These are phyloP conservation scores for Cantharis nigra DNA, from an alignment of 2,888 invertebrate species.

Conservation along the genomic window DNA sequence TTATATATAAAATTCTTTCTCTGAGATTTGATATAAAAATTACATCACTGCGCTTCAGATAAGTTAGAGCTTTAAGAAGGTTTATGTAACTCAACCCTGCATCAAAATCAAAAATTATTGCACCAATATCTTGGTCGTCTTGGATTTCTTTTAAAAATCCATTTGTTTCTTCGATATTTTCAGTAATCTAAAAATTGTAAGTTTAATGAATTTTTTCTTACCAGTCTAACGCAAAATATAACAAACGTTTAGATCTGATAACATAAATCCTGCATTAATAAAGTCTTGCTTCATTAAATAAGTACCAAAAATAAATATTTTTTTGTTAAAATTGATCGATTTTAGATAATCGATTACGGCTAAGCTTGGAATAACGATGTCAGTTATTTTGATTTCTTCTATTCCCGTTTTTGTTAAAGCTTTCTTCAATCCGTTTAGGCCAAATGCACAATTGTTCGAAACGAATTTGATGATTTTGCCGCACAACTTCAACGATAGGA, in stretches of 20 bases:
- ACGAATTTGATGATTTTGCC: conserved; percentile 55
- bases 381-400: conserved; percentile 44
- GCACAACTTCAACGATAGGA: conserved; percentile 55
- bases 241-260: conserved; percentile 57
- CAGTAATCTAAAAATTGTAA: background rate
- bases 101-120: conserved; percentile 63
- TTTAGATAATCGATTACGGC: conserved; percentile 62
- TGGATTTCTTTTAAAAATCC: background rate
- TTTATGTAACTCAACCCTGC: conserved; percentile 58
- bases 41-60: conserved; percentile 59
- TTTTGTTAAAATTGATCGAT: conserved; percentile 58
- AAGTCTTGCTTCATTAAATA: conserved; percentile 52
- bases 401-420: conserved; percentile 29
- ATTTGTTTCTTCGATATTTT: background rate
- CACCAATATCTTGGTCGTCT: conserved; percentile 59
- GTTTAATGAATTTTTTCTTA: background rate
- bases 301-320: conserved; percentile 58
- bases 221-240: background rate
- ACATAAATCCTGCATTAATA: conserved; percentile 55
- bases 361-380: conserved; percentile 58
- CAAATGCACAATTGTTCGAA: conserved; percentile 39
- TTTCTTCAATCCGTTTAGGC: conserved; percentile 47
- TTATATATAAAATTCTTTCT: conserved; percentile 55
- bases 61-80: conserved; percentile 58
- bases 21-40: conserved; percentile 59